These are phyloP conservation scores for Lycopodina hypogea DNA, from an alignment of 37 sponge, comb jelly and placozoan species.

Conservation along the genomic window DNA sequence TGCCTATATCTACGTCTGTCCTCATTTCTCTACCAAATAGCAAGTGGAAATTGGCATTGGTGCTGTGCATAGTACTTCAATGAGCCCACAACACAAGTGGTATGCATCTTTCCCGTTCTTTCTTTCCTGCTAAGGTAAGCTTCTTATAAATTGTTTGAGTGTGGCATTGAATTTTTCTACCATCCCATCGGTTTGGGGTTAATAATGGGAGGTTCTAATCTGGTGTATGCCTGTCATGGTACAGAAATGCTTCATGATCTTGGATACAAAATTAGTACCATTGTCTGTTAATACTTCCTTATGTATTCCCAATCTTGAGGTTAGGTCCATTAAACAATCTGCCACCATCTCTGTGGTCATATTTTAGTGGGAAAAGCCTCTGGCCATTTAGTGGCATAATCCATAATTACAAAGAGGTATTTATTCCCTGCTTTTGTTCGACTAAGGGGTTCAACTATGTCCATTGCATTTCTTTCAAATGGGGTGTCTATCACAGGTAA, in stretches of 20 bases:
- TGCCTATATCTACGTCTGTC: no score
- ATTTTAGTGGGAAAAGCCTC: slow-evolving; percentile 51
- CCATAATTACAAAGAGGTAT: slow-evolving; percentile 45
- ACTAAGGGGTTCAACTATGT: slow-evolving; percentile 59
- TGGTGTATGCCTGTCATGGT: slow-evolving; percentile 6
- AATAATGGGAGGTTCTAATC: slow-evolving; percentile 37
- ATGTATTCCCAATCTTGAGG: slow-evolving; percentile 48
- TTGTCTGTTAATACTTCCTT: slow-evolving; percentile 59
- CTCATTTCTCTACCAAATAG: no score
- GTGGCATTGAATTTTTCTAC: slow-evolving; percentile 48
- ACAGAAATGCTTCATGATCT: slow-evolving; percentile 27
- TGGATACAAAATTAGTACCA: slow-evolving; percentile 42
- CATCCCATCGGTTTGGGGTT: slow-evolving; percentile 43
- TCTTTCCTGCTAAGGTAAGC: background rate
- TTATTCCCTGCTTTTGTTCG: slow-evolving; percentile 33
- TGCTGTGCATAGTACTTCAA: background rate
- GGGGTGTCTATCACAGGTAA: slow-evolving; percentile 48
- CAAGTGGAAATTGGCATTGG: no score
- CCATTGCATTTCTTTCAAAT: slow-evolving; percentile 63
- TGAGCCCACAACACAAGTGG: slow-evolving; percentile 50
- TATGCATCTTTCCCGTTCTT: slow-evolving; percentile 45
- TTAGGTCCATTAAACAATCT: slow-evolving; percentile 34
- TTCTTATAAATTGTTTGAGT: slow-evolving; percentile 34
- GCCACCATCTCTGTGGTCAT: slow-evolving; percentile 45
- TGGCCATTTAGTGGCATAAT: slow-evolving; percentile 65